phyloP scores from a whole-genome alignment of 2,113 vertebrate genomes.

The Etia nguti region DNA sequence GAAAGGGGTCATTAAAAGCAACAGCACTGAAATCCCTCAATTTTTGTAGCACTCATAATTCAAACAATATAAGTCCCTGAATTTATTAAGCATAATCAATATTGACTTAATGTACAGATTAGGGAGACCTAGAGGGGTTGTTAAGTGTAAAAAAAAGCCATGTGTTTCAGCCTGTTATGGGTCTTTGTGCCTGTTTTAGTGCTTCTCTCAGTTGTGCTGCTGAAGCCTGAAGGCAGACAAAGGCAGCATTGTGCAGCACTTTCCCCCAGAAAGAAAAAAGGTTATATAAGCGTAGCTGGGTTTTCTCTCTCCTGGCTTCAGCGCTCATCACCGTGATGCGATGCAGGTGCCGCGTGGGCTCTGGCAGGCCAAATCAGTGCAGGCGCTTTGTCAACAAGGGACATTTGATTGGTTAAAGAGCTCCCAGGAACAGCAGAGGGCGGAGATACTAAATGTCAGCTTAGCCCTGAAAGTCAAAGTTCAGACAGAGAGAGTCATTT shows the following conservation, averaged over 20 bases:
- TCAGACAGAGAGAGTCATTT: not conserved
- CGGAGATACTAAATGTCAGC: not conserved
- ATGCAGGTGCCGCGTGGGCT: constrained; percentile 4
- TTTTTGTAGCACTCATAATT: not conserved
- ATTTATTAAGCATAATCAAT: not conserved
- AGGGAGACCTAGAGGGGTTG: not conserved
- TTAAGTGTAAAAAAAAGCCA: not conserved
- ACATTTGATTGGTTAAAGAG: not conserved
- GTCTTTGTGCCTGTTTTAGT: not conserved
- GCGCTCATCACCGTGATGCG: not conserved
- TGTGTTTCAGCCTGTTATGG: not conserved
- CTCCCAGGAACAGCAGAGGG: not conserved
- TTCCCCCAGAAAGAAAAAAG: not conserved
- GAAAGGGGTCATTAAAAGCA: not conserved
- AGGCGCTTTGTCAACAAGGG: not conserved
- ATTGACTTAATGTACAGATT: not conserved
- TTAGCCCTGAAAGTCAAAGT: not conserved
- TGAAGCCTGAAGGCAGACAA: not conserved
- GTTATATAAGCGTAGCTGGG: not conserved
- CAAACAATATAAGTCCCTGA: not conserved
- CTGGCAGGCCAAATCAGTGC: not conserved
- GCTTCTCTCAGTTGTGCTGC: not conserved
- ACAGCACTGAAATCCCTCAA: not conserved
- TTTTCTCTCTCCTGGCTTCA: not conserved
- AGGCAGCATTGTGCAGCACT: constrained; percentile 19